Evolutionary conservation across 2,113 vertebrate species (phyloP).

Genomic region (Blennius ocellaris): DNA sequence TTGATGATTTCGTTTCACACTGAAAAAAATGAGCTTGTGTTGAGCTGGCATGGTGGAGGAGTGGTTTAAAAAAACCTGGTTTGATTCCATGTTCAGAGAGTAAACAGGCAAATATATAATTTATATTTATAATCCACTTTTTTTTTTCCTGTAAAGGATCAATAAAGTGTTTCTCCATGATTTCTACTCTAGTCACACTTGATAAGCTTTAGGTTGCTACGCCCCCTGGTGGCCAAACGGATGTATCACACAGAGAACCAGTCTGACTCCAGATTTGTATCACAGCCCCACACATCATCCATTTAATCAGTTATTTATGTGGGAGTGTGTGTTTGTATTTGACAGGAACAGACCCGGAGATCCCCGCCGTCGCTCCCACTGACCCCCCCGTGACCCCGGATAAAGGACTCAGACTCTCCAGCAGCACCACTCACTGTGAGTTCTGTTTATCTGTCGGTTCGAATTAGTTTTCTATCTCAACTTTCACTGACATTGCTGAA

Average conservation of each 20-base stretch:
- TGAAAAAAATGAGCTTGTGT: too few species aligned
- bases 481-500: not conserved
- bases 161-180: too few species aligned
- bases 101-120: too few species aligned
- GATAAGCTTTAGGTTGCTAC: not conserved
- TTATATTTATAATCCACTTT: too few species aligned
- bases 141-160: too few species aligned
- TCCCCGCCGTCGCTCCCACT: not conserved
- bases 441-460: not conserved
- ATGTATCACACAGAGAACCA: not conserved
- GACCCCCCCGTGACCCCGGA: slow-evolving; percentile 22
- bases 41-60: too few species aligned
- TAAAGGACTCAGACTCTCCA: not conserved
- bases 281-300: not conserved
- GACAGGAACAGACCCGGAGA: slow-evolving; percentile 12
- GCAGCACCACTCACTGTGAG: slow-evolving; percentile 39
- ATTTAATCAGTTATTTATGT: not conserved
- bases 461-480: not conserved
- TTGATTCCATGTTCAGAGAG: too few species aligned
- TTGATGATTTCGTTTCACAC: too few species aligned
- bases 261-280: not conserved
- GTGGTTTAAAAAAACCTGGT: too few species aligned
- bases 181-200: too few species aligned
- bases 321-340: slow-evolving; percentile 9
- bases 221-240: slow-evolving; percentile 48